Percentiles rank a stretch among this genome's conserved stretches.
These are phyloP conservation scores for Ectropis grisescens DNA, from an alignment of 1,140 invertebrate species.

Conservation along the genomic window DNA sequence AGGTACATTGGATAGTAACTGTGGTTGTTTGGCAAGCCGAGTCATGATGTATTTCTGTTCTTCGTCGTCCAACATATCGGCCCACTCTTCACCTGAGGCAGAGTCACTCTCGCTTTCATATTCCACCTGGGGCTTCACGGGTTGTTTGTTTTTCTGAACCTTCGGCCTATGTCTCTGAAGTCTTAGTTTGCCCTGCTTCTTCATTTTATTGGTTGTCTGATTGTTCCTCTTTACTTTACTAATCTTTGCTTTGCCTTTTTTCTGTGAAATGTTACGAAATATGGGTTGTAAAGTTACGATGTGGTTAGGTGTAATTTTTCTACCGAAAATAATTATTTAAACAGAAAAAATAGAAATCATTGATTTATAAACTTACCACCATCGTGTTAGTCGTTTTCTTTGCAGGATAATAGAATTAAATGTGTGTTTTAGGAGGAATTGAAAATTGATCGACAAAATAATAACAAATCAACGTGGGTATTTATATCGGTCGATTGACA, in stretches of 20 bases:
- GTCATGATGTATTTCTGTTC: slow-evolving; percentile 74
- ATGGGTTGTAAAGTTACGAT: too few species aligned
- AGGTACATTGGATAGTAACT: slow-evolving; percentile 44
- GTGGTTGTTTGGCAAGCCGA: slow-evolving; percentile 50
- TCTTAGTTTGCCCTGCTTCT: slow-evolving; percentile 74
- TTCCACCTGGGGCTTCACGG: slow-evolving; percentile 20
- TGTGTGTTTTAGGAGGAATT: too few species aligned
- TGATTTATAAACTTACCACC: too few species aligned
- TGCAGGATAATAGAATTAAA: too few species aligned
- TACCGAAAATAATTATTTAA: too few species aligned
- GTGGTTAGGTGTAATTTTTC: too few species aligned
- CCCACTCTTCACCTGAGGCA: slow-evolving; percentile 63
- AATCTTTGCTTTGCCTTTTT: slow-evolving; percentile 71
- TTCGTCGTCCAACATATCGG: slow-evolving; percentile 75
- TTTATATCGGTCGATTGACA: too few species aligned
- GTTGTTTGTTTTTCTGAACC: slow-evolving; percentile 58
- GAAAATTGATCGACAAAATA: too few species aligned
- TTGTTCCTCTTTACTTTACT: slow-evolving; percentile 75
- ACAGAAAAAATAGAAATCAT: too few species aligned
- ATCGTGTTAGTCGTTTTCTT: too few species aligned
- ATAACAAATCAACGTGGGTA: too few species aligned
- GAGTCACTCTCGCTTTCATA: slow-evolving; percentile 55
- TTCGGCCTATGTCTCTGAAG: slow-evolving; percentile 55
- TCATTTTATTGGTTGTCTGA: slow-evolving; percentile 74
- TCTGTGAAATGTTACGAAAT: slow-evolving; percentile 52